Evolutionary conservation across 1,140 invertebrate species (phyloP), one percentile per base, ranked within the genome.

Genomic region (Heliconius eleuchia): DNA sequence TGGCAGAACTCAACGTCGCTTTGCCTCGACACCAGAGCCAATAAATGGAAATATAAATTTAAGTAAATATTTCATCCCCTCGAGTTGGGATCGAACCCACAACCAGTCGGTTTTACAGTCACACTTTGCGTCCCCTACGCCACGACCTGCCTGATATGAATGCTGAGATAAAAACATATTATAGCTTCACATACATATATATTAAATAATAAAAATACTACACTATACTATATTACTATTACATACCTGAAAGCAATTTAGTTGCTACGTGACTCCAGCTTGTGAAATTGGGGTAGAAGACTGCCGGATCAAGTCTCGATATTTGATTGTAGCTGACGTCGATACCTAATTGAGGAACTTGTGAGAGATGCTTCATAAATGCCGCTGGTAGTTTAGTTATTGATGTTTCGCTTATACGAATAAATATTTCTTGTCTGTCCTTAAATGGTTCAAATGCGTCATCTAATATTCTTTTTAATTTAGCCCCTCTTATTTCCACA

Each of bases 231-330:
- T 39, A 75, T 39, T 57, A 60, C 9, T 34, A 76, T 76, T 76
- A 88, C 91, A 95, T 93, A 97, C 97, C 97, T 93, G 97, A 96
- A 71, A 97, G 96, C 89, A 97, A 95, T 87, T 97, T 97, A 9
- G 97, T 98, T 30, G 97, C 97, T 70, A 97, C 96, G 81, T 96
- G 96, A 91, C 98, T 97, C 97, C 97, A 98, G 42, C 97, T 97
- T 6, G 97, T 96, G 77, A 96, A 96, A 90, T 98, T 98, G 3
- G 97, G 97, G 91, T 98, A 98, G 84, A 98, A 97, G 42, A 97
- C 96, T 23, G 97, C 97, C 42, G 97, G 97, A 91, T 96, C 97
- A 42, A 98, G 93, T 73, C 96, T 96, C 74, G 96, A 96, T 82
- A 98, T 96, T 93, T 97, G 96, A 95, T 98, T 98, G 86, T 97